Evolutionary conservation across 1,140 invertebrate species (phyloP).

Genomic region (Leucophenga varia): DNA sequence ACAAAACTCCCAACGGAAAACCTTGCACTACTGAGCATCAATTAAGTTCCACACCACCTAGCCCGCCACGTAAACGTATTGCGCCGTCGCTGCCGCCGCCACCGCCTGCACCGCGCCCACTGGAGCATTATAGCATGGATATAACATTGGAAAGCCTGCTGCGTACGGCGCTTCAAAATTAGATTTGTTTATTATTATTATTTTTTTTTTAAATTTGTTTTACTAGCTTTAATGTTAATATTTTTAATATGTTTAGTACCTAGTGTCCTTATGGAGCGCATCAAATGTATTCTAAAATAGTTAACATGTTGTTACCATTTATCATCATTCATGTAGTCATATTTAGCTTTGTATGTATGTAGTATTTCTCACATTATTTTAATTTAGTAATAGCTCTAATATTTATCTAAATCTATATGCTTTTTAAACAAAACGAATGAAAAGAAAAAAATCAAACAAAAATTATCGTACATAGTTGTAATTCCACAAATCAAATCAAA

Average conservation of each 20-base stretch:
- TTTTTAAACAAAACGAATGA: too few relatives aligned
- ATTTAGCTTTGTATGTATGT: too few relatives aligned
- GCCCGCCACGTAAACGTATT: slow-evolving; percentile 19
- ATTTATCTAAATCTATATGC: too few relatives aligned
- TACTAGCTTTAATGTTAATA: too few relatives aligned
- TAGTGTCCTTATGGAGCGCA: slow-evolving; percentile 46
- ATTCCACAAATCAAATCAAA: too few relatives aligned
- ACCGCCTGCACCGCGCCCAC: slow-evolving; percentile 22
- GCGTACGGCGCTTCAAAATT: slow-evolving; percentile 45
- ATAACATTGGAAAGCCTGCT: slow-evolving; percentile 40
- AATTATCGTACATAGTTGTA: too few relatives aligned
- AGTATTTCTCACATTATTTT: not conserved
- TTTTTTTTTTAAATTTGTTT: too few relatives aligned
- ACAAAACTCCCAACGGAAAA: slow-evolving; percentile 22
- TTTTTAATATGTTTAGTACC: slow-evolving; percentile 32
- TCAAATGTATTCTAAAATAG: too few relatives aligned
- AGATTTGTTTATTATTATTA: not conserved
- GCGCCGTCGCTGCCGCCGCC: slow-evolving; percentile 1
- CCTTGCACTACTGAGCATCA: not conserved
- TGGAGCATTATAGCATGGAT: slow-evolving; percentile 27
- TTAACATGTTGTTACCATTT: too few relatives aligned
- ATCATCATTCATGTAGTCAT: too few relatives aligned
- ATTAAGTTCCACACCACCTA: slow-evolving; percentile 11
- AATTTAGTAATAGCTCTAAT: too few relatives aligned
- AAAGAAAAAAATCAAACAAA: too few relatives aligned